These are phyloP conservation scores for Chondrilla cf. caribensis DNA, from an alignment of 37 sponge, comb jelly and placozoan genomes.

Conservation along the genomic window DNA sequence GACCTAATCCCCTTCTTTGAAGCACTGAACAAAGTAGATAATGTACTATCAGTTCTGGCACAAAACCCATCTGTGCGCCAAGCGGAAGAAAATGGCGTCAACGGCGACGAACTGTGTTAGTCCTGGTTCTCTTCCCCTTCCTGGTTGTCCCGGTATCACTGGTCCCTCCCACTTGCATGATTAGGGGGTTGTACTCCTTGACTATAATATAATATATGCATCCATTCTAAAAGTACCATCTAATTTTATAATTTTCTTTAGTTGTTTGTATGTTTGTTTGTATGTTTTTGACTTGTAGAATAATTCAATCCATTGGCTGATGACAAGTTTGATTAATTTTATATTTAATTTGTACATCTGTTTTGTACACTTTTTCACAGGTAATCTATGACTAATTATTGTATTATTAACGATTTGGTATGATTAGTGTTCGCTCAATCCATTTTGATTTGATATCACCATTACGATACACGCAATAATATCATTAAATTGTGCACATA, in stretches of 20 bases:
- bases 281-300: not conserved
- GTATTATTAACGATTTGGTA: not conserved
- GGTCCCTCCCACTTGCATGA: slow-evolving; percentile 19
- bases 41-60: slow-evolving; percentile 75
- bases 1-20: slow-evolving; percentile 99
- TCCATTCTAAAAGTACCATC: not conserved
- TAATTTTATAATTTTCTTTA: not conserved
- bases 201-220: not conserved
- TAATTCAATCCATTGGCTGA: not conserved
- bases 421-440: too few relatives aligned
- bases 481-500: too few relatives aligned
- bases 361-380: slow-evolving; percentile 2
- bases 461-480: too few relatives aligned
- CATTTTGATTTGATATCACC: too few relatives aligned
- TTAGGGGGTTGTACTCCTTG: not conserved
- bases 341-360: not conserved
- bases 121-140: not conserved
- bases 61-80: slow-evolving; percentile 19
- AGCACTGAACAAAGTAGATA: slow-evolving; percentile 85
- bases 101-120: too few relatives aligned
- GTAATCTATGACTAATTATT: not conserved
- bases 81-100: too few relatives aligned
- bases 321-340: not conserved
- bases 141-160: not conserved
- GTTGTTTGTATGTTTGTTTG: not conserved